Base-by-base conservation (phyloP, 37 sponge, comb jelly and placozoan genomes). In the Cladorhizidae sp. region DNA sequence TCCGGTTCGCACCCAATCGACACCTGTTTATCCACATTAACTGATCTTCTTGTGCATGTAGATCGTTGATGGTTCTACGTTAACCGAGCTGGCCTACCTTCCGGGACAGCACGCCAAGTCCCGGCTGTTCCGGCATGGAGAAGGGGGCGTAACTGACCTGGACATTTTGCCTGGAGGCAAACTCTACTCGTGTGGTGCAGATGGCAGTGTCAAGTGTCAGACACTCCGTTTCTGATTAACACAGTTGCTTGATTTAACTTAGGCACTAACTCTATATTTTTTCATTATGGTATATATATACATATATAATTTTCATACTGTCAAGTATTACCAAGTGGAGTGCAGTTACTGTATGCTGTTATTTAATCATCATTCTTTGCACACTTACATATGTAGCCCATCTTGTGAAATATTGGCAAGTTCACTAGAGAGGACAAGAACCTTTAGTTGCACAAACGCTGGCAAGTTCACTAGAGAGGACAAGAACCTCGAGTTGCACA, bases 171-270 rank as follows among this genome's bases (percentile, higher is more conserved):
- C 85, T 54, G 79, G 75, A 12, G 82, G 86, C 29, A 82, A 59
- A 25, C 68, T 93, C 21, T 88, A 74, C 70, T 93, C 93, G 0
- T 84, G 88, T 77, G 93, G 93, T 40, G 90, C 80, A 17, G 93
- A 93, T 73, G 93, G 93, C 31, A 80, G 78, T 17, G 49, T 93
- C 21, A 85, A 85, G 62, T 70, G 78, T 58, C 40, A 70, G 57
- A 77, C 78, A 0, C 12, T 85, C 8, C 45, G 35, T 0, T 54
- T 79, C 22, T 68, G 36, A 73, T 12, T 45, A 45, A 45, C 9
- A 5, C 9, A 9, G 9, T 45, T 45, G n/a, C n/a, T n/a, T n/a
- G n/a, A 17, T 32, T 35, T 32, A 32, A 65, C 7, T 32, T 31
- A 58, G 26, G 26, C 23, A 25, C 59, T 18, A 58, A 58, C 23